Evolutionary conservation across 1,140 invertebrate species (phyloP).

Genomic region (Cryptotermes secundus): DNA sequence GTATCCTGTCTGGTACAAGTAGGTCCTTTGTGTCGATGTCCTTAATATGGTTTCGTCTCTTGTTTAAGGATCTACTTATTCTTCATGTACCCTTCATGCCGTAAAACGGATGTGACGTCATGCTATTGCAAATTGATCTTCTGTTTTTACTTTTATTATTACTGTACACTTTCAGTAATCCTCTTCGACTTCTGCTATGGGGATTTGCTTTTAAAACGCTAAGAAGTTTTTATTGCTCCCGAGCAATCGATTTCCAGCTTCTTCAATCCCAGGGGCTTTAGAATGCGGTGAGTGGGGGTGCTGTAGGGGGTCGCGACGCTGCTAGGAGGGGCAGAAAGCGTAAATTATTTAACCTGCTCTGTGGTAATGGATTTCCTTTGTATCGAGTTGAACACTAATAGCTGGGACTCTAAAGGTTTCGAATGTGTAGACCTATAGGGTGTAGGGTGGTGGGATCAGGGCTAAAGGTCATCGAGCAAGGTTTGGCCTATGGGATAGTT

Average conservation of each 20-base stretch:
- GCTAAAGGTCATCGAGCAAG: neutral
- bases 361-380: conserved; percentile 16
- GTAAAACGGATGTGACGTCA: too few relatives aligned
- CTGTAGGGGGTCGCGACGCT: too few relatives aligned
- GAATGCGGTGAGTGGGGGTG: neutral
- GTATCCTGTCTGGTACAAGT: too few relatives aligned
- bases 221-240: neutral
- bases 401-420: neutral
- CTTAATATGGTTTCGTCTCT: too few relatives aligned
- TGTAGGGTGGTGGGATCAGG: neutral
- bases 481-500: neutral
- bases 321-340: neutral
- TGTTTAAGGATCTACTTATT: too few relatives aligned
- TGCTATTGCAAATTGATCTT: neutral
- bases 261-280: neutral
- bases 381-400: neutral
- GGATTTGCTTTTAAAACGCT: neutral
- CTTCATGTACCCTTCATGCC: too few relatives aligned
- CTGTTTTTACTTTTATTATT: neutral
- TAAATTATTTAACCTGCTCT: conserved; percentile 11
- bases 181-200: neutral
- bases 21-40: too few relatives aligned
- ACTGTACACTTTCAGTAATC: neutral
- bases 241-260: neutral
- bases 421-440: neutral